Evolutionary conservation across 2,888 invertebrate species (phyloP).

Genomic region (Xanthorhoe designata): DNA sequence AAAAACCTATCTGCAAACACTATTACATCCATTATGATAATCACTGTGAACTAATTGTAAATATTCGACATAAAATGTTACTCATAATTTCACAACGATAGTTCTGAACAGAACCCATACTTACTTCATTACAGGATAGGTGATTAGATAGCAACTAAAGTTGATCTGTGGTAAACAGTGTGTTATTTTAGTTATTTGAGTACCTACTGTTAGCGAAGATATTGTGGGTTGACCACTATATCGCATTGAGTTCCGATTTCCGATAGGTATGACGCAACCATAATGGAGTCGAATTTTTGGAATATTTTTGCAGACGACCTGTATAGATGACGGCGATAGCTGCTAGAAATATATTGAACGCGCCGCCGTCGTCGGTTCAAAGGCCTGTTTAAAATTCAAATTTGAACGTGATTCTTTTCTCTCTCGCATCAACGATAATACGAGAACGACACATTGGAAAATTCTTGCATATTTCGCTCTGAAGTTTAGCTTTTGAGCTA

Average conservation of each 20-base stretch:
- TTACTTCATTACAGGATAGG: background rate
- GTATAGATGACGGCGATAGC: background rate
- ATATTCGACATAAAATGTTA: background rate
- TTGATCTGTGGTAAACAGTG: constrained; percentile 1
- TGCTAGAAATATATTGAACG: background rate
- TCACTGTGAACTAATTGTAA: background rate
- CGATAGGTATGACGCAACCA: background rate
- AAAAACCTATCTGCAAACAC: constrained; percentile 14
- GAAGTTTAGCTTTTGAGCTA: background rate
- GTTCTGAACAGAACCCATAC: background rate
- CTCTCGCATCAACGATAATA: constrained; percentile 26
- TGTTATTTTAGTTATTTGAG: background rate
- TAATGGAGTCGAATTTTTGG: background rate
- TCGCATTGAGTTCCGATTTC: background rate
- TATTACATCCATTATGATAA: constrained; percentile 8
- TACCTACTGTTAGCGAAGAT: background rate
- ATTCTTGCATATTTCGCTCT: constrained; percentile 19
- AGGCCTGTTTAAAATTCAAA: constrained; percentile 33
- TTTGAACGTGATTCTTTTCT: constrained; percentile 35
- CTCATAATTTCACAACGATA: background rate
- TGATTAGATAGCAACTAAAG: background rate
- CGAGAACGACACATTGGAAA: constrained; percentile 20
- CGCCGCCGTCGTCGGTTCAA: constrained; percentile 10
- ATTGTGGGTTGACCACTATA: too few relatives aligned
- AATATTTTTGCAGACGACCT: background rate